These are phyloP conservation scores for Bungarus multicinctus DNA, from an alignment of 2,113 vertebrate species.

Conservation along the genomic window DNA sequence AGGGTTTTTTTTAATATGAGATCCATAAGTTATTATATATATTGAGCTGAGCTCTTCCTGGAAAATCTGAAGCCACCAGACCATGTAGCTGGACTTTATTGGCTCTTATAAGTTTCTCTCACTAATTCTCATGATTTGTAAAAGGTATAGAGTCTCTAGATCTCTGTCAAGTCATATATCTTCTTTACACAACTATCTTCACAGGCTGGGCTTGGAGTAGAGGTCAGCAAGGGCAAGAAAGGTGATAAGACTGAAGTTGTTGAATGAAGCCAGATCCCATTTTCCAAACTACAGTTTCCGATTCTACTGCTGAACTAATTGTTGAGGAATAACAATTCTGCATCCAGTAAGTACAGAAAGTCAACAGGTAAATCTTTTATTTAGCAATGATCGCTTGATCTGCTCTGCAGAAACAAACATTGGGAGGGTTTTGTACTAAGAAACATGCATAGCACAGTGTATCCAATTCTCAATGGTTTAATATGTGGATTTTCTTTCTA, in stretches of 20 bases:
- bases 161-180: neutral
- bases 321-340: neutral
- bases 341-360: neutral
- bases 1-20: neutral
- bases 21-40: neutral
- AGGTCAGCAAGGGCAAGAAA: neutral
- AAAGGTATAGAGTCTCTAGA: neutral
- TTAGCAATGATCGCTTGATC: neutral
- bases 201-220: neutral
- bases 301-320: neutral
- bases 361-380: neutral
- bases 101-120: neutral
- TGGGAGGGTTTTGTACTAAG: neutral
- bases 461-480: neutral
- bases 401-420: neutral
- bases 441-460: neutral
- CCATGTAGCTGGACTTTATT: neutral
- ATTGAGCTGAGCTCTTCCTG: neutral
- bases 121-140: neutral
- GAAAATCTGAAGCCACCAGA: neutral
- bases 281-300: neutral
- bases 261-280: neutral
- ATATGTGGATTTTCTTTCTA: neutral
- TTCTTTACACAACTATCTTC: neutral
- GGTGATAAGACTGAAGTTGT: neutral